Percentiles rank a stretch among this genome's conserved stretches.
phyloP scores from a whole-genome alignment of 2,113 vertebrate genomes.

The Zosterops pallidus region DNA sequence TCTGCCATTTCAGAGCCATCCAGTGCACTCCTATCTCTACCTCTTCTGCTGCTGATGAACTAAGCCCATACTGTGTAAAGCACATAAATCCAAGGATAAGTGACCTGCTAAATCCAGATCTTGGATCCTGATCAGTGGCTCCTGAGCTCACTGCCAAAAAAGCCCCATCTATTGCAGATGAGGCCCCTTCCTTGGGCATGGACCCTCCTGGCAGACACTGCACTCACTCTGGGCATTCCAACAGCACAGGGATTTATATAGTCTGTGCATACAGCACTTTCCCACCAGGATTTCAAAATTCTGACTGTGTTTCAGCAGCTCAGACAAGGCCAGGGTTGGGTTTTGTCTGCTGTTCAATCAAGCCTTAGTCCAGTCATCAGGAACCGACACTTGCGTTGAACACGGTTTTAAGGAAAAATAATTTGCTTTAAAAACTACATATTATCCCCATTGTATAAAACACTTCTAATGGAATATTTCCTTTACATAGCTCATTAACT shows the following conservation, averaged over 20 bases:
- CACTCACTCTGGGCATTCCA: fast-evolving
- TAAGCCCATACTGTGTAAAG: not conserved
- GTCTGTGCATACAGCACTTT: not conserved
- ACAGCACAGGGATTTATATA: not conserved
- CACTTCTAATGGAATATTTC: not conserved
- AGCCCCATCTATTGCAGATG: fast-evolving
- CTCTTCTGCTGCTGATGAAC: not conserved
- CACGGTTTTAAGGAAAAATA: not conserved
- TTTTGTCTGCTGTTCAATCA: not conserved
- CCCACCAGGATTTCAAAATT: not conserved
- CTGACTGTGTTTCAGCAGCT: not conserved
- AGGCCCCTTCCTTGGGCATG: not conserved
- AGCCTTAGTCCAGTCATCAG: not conserved
- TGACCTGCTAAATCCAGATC: not conserved
- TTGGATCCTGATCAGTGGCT: not conserved
- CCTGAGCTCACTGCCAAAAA: not conserved
- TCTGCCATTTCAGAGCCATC: not conserved
- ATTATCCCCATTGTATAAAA: not conserved
- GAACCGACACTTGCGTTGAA: not conserved
- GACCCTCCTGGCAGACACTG: not conserved
- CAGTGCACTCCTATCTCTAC: not conserved
- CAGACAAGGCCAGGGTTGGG: not conserved
- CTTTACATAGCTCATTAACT: not conserved
- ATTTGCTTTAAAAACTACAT: not conserved
- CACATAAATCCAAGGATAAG: not conserved